These are phyloP conservation scores for Hypsopygia costalis DNA, from an alignment of 2,888 invertebrate genomes.

Conservation along the genomic window DNA sequence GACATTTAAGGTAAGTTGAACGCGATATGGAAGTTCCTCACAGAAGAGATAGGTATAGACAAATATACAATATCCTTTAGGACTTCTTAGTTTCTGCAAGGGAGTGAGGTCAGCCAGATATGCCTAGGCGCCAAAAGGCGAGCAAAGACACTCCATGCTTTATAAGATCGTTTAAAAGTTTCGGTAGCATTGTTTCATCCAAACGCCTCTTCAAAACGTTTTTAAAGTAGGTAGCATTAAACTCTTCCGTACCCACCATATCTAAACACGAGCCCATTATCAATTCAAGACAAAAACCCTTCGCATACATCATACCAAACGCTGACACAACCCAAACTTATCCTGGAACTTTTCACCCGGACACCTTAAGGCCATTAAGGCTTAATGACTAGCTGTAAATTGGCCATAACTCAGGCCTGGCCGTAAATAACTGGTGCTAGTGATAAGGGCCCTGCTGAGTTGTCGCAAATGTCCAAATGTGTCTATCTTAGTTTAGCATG, in stretches of 20 bases:
- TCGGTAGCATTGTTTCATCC: too few species aligned
- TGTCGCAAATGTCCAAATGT: slow-evolving; percentile 62
- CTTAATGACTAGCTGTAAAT: slow-evolving; percentile 79
- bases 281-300: slow-evolving; percentile 6
- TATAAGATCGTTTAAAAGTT: too few species aligned
- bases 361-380: slow-evolving; percentile 77
- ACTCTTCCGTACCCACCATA: not conserved
- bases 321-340: slow-evolving; percentile 62
- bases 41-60: too few species aligned
- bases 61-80: too few species aligned
- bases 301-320: slow-evolving; percentile 39
- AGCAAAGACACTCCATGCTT: too few species aligned
- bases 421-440: slow-evolving; percentile 68
- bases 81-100: too few species aligned
- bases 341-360: slow-evolving; percentile 66
- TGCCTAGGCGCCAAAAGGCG: too few species aligned
- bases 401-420: slow-evolving; percentile 74
- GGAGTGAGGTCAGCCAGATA: too few species aligned
- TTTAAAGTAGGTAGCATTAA: too few species aligned
- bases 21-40: too few species aligned
- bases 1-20: too few species aligned
- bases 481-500: slow-evolving; percentile 74
- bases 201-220: too few species aligned
- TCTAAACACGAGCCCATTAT: slow-evolving; percentile 3
- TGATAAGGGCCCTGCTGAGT: slow-evolving; percentile 77